Evolutionary conservation across 2,888 invertebrate genomes (phyloP), one percentile per base, ranked within the genome.

Genomic region (Ichneumon xanthorius): DNA sequence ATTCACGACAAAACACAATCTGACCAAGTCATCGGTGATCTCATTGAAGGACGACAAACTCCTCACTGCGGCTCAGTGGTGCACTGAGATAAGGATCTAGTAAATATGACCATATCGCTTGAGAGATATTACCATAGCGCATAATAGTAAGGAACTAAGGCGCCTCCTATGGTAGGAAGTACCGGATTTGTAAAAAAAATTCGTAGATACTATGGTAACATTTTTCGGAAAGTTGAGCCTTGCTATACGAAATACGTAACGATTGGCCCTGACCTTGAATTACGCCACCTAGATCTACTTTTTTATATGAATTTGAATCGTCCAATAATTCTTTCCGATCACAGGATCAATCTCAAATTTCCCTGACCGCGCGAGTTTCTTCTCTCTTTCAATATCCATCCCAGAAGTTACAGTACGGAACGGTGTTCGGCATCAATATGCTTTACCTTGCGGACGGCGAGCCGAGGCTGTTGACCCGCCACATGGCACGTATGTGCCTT

Each of bases 401-500:
- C 6, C 33, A 63, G 33, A 63, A n/a, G 16, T 63, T 33, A 16
- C 30, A 63, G 30, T 33, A 63, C 30, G 11, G 63, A 30, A 63
- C 14, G 30, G 16, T 33, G 6, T 63, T 33, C 33, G 16, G 16
- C 63, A 63, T 63, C 33, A n/a, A 33, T 63, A 63, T 63, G 33
- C 63, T 63, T 63, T 30, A n/a, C 63, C 30, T 63, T n/a, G n/a
- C 5, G 30, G 63, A 30, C 53, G 16, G 63, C 33, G 63, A n/a
- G 33, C 33, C 16, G 16, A 6, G 30, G 63, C 33, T 63, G 30
- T 33, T 63, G 33, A 63, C 63, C 63, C 63, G n/a, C 63, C 63
- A 6, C 63, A 63, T 33, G 33, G 40, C 67, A 67, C 67, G 37
- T 67, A 40, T 67, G 65, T 65, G 19, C 40, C 40, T 40, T 67